These are phyloP conservation scores for Dascillus cervinus DNA, from an alignment of 2,888 invertebrate genomes.

Conservation along the genomic window DNA sequence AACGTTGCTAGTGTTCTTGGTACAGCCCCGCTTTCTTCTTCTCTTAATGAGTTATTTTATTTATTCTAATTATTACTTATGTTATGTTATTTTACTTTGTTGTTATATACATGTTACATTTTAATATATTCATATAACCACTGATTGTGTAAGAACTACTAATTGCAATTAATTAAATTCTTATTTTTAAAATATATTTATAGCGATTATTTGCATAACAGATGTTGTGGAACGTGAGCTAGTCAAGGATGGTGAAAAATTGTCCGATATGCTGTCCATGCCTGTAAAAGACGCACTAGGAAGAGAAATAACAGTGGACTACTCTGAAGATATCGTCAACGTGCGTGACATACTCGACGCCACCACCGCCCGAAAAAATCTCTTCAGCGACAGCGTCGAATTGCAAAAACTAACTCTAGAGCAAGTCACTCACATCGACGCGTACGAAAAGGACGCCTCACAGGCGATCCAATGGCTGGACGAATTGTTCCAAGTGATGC, in stretches of 20 bases:
- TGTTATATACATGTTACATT: too few species aligned
- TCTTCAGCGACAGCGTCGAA: slow-evolving; percentile 67
- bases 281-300: slow-evolving; percentile 72
- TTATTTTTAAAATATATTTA: background rate
- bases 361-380: slow-evolving; percentile 60
- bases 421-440: slow-evolving; percentile 66
- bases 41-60: too few species aligned
- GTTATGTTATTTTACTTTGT: too few species aligned
- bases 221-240: slow-evolving; percentile 60
- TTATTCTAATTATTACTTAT: too few species aligned
- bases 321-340: slow-evolving; percentile 63
- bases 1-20: too few species aligned
- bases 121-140: too few species aligned
- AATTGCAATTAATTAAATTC: too few species aligned
- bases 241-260: slow-evolving; percentile 65
- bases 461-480: slow-evolving; percentile 72
- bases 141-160: too few species aligned
- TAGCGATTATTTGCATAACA: slow-evolving; percentile 27
- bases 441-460: slow-evolving; percentile 67
- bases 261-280: slow-evolving; percentile 69
- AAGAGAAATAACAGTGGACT: slow-evolving; percentile 60
- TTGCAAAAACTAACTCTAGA: slow-evolving; percentile 69
- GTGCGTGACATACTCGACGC: slow-evolving; percentile 64
- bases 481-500: slow-evolving; percentile 64
- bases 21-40: too few species aligned